phyloP scores from a whole-genome alignment of 1,140 invertebrate species.

The Anoplophora glabripennis region DNA sequence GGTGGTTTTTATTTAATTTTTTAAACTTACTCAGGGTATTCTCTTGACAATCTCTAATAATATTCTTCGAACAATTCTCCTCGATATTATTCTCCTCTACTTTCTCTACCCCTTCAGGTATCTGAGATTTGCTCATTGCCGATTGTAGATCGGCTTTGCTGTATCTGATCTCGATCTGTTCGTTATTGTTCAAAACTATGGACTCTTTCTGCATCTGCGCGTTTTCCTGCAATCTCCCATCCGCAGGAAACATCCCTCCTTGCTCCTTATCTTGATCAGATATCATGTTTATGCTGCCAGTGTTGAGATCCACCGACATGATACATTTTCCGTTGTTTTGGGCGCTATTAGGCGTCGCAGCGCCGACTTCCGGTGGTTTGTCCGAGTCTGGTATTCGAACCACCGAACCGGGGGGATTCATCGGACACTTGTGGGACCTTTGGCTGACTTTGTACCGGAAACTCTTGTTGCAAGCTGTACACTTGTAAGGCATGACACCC shows the following conservation, averaged over 20 bases:
- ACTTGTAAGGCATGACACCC: slow-evolving; percentile 79
- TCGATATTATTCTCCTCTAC: too few relatives aligned
- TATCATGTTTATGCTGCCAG: slow-evolving; percentile 34
- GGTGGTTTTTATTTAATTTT: neutral
- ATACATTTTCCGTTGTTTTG: slow-evolving; percentile 26
- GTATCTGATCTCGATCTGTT: slow-evolving; percentile 11
- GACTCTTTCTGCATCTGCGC: slow-evolving; percentile 8
- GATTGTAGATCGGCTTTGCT: slow-evolving; percentile 6
- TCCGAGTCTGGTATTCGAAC: slow-evolving; percentile 33
- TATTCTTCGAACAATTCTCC: too few relatives aligned
- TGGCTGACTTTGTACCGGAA: slow-evolving; percentile 85
- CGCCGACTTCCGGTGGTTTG: neutral
- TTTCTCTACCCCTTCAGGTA: too few relatives aligned
- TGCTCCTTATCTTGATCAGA: neutral
- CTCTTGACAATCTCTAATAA: too few relatives aligned
- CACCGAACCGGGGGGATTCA: slow-evolving; percentile 56
- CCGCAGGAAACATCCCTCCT: neutral
- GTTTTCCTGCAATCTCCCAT: neutral
- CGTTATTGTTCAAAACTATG: slow-evolving; percentile 8
- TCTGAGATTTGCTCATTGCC: neutral
- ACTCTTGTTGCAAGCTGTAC: slow-evolving; percentile 74
- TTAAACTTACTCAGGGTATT: too few relatives aligned
- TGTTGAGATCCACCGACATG: slow-evolving; percentile 35
- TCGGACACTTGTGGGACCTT: slow-evolving; percentile 73
- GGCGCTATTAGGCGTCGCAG: neutral